phyloP scores from a whole-genome alignment of 2,113 vertebrate genomes.

The Sus scrofa region T2T-Sscrofa CM000820.6:103915501-103916000 shows the following conservation, averaged over 20 bases:
- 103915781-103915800: not conserved
- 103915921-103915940: not conserved
- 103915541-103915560: not conserved
- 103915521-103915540: not conserved
- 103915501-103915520: not conserved
- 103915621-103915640: not conserved
- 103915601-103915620: not conserved
- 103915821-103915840: slow-evolving; percentile 32
- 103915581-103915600: no score
- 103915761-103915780: not conserved
- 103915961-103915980: not conserved
- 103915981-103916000: not conserved
- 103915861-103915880: not conserved
- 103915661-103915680: not conserved
- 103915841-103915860: not conserved
- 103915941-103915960: not conserved
- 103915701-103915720: not conserved
- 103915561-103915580: not conserved
- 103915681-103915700: not conserved
- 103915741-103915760: not conserved
- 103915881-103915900: not conserved
- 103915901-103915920: not conserved
- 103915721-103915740: not conserved
- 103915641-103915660: not conserved
- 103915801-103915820: not conserved